A percentile compares a stretch with the other conserved stretches of the same genome.
These are phyloP conservation scores for Sylvietta virens DNA, from an alignment of 2,113 vertebrate genomes.

Conservation along the genomic window DNA sequence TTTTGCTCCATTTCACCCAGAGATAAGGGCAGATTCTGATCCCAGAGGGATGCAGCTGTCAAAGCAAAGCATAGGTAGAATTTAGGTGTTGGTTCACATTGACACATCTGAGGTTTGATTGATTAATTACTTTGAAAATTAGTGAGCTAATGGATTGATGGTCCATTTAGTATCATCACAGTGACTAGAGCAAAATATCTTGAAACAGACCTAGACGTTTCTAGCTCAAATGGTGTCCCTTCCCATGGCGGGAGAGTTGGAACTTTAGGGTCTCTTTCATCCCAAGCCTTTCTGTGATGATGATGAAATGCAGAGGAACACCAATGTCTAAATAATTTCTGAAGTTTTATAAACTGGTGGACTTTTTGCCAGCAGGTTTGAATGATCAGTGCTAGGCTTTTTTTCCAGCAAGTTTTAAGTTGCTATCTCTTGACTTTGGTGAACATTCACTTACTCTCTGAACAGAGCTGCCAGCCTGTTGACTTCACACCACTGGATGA, in stretches of 20 bases:
- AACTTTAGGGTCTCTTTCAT: not conserved
- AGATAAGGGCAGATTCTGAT: not conserved
- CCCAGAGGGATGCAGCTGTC: not conserved
- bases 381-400: not conserved
- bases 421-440: not conserved
- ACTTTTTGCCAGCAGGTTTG: not conserved
- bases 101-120: not conserved
- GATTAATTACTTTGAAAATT: constrained; percentile 24
- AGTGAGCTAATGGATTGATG: not conserved
- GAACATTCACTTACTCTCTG: not conserved
- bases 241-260: not conserved
- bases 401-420: not conserved
- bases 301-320: not conserved
- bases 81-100: not conserved
- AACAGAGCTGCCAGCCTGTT: not conserved
- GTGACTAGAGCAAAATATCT: not conserved
- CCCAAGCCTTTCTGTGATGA: not conserved
- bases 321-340: not conserved
- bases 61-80: not conserved
- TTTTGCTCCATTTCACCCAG: not conserved
- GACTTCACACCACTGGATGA: not conserved
- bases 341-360: not conserved
- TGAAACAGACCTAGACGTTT: not conserved
- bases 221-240: not conserved
- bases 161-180: not conserved